These are phyloP conservation scores for Drosophila oshimai DNA, from an alignment of 1,140 invertebrate species.

Conservation along the genomic window DNA sequence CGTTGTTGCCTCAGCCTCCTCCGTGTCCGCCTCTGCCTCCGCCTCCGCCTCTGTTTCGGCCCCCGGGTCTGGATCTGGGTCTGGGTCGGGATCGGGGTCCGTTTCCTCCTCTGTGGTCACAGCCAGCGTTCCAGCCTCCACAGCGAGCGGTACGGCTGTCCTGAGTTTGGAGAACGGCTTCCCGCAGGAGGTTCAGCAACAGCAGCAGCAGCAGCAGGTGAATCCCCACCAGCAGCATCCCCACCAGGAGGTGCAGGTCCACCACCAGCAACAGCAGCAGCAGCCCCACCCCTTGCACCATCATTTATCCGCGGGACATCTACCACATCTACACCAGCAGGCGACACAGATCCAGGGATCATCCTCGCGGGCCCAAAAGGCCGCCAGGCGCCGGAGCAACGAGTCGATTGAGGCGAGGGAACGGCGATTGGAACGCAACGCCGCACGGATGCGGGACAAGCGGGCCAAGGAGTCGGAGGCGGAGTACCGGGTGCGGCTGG, in stretches of 20 bases:
- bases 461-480: slow-evolving; percentile 72
- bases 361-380: slow-evolving; percentile 70
- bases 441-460: slow-evolving; percentile 80
- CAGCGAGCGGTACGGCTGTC: slow-evolving; percentile 19
- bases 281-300: slow-evolving; percentile 67
- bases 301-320: slow-evolving; percentile 71
- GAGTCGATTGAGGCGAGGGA: slow-evolving; percentile 75
- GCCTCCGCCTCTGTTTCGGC: slow-evolving; percentile 30
- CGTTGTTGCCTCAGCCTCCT: slow-evolving; percentile 50
- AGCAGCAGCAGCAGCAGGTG: slow-evolving; percentile 34
- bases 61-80: slow-evolving; percentile 26
- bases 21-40: slow-evolving; percentile 19
- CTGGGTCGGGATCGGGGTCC: slow-evolving; percentile 23
- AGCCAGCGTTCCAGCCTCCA: slow-evolving; percentile 2
- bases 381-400: slow-evolving; percentile 76
- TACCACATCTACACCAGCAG: no score
- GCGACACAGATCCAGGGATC: slow-evolving; percentile 19
- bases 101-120: slow-evolving; percentile 5
- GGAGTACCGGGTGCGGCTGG: slow-evolving; percentile 76
- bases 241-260: slow-evolving; percentile 22
- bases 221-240: slow-evolving; percentile 49
- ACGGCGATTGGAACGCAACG: slow-evolving; percentile 75
- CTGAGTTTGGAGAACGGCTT: slow-evolving; percentile 61
- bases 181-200: no score
- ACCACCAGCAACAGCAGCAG: slow-evolving; percentile 52